Evolutionary conservation across 2,888 invertebrate genomes (phyloP).

Genomic region (Cryptosula pallasiana): DNA sequence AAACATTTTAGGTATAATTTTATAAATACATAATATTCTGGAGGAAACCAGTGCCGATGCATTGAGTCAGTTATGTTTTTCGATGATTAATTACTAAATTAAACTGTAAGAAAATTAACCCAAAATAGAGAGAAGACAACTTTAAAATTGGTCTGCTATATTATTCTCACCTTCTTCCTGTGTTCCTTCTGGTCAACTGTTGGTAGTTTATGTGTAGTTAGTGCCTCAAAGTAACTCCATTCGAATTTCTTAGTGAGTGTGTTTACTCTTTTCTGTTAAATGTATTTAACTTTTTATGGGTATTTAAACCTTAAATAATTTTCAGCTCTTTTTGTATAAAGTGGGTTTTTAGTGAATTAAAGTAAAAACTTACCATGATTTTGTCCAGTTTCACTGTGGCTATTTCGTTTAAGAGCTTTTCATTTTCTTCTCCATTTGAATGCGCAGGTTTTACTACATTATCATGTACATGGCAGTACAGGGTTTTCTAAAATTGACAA

Average conservation of each 20-base stretch:
- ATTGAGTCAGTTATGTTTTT: no score
- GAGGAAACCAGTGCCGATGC: no score
- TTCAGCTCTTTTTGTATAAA: no score
- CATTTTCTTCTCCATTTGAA: not conserved
- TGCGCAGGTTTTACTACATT: not conserved
- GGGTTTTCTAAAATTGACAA: constrained; percentile 17
- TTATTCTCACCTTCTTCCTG: constrained; percentile 21
- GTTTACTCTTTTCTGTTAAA: constrained; percentile 16
- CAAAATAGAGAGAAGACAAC: no score
- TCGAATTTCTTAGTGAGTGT: constrained; percentile 24
- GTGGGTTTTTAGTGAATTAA: no score
- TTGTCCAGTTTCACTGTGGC: constrained; percentile 22
- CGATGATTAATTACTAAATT: no score
- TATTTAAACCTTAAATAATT: no score
- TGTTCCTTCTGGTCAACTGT: constrained; percentile 14
- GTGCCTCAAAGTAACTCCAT: constrained; percentile 21
- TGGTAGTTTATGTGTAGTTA: constrained; percentile 16
- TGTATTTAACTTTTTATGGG: no score
- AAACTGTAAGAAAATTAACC: no score
- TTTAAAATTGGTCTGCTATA: no score
- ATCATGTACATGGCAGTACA: constrained; percentile 24
- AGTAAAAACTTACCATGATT: constrained; percentile 24
- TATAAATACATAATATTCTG: no score
- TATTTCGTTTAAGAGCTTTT: constrained; percentile 11
- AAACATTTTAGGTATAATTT: no score